These are phyloP conservation scores for Meloidogyne exigua DNA, from an alignment of 1,140 invertebrate species.

Conservation along the genomic window DNA sequence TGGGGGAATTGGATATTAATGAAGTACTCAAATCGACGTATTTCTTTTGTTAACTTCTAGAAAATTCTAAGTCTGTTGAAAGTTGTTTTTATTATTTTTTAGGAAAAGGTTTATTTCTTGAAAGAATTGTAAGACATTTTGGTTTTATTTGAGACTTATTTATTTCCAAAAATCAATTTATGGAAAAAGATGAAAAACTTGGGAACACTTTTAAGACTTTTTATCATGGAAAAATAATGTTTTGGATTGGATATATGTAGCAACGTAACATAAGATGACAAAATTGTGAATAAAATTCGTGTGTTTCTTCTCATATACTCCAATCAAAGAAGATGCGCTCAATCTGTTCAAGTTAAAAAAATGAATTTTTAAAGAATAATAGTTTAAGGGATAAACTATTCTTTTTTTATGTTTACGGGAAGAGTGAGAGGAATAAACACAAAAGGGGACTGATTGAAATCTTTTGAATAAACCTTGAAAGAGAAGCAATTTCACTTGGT, in stretches of 20 bases:
- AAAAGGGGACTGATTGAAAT: background rate
- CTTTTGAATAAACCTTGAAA: constrained; percentile 4
- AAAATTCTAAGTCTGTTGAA: background rate
- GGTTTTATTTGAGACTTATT: no score
- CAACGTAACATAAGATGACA: no score
- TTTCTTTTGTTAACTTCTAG: background rate
- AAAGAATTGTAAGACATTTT: no score
- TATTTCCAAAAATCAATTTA: no score
- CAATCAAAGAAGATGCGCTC: background rate
- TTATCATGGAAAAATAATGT: no score
- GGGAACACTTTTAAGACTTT: no score
- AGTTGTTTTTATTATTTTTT: background rate
- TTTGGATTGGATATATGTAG: no score
- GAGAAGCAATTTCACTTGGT: background rate
- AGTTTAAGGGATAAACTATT: no score
- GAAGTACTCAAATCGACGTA: background rate
- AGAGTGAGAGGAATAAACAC: background rate
- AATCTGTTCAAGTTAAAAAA: background rate
- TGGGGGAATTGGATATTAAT: background rate
- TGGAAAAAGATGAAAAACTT: no score
- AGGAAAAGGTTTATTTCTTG: background rate
- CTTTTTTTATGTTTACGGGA: background rate
- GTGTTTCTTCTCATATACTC: background rate
- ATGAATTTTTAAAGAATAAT: no score
- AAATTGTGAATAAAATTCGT: background rate